Conservation (phyloP, 2,888 invertebrate genomes). For the Perithous albicinctus region DNA sequence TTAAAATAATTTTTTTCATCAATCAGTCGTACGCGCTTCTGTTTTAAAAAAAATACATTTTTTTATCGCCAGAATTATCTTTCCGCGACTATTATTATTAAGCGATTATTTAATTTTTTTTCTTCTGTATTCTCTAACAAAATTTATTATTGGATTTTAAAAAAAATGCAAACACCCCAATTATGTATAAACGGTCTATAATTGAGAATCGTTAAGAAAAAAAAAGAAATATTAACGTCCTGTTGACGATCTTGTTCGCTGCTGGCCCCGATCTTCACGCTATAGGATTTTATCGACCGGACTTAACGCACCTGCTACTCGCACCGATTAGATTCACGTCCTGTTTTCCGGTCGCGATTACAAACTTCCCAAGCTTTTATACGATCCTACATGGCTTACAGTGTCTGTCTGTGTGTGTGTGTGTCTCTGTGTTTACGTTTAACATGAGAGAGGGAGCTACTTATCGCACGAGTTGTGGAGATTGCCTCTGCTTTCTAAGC, state of each 20-base stretch:
- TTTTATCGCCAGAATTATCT: too few relatives aligned
- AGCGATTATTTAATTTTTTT: too few relatives aligned
- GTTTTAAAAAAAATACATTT: too few relatives aligned
- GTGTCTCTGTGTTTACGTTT: too few relatives aligned
- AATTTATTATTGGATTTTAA: neutral
- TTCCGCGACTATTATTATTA: too few relatives aligned
- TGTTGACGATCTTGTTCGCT: constrained; percentile 36
- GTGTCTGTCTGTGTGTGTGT: neutral
- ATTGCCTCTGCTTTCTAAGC: constrained; percentile 32
- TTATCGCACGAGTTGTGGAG: constrained; percentile 48
- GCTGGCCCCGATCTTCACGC: constrained; percentile 9
- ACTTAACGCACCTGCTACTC: constrained; percentile 57
- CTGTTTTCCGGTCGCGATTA: constrained; percentile 56
- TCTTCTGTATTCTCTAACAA: too few relatives aligned
- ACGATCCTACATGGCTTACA: neutral
- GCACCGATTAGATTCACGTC: constrained; percentile 56
- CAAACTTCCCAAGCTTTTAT: constrained; percentile 20
- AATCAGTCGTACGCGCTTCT: too few relatives aligned
- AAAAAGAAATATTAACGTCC: constrained; percentile 33
- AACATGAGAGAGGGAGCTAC: constrained; percentile 20
- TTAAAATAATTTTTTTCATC: neutral
- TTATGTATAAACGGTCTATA: constrained; percentile 5
- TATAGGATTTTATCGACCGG: constrained; percentile 58
- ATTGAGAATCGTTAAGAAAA: constrained; percentile 45
- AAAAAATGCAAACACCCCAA: neutral